Conservation (phyloP, 30 jellyfish, hydroid and myxozoan species). For the Catostylus mosaicus region DNA sequence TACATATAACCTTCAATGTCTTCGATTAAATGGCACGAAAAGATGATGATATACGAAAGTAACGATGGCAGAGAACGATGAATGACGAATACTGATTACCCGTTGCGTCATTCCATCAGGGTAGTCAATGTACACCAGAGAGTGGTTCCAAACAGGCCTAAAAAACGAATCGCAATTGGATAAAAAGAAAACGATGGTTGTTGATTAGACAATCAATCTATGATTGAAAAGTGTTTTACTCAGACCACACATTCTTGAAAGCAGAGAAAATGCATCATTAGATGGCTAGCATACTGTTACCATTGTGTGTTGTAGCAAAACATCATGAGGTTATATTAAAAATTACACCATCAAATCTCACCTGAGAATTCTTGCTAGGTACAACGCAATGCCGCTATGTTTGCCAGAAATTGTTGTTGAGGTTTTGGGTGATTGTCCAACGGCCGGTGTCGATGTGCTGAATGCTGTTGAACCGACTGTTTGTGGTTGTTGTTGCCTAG, state of each 20-base stretch:
- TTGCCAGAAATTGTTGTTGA: constrained; percentile 65
- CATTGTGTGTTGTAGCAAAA: neutral
- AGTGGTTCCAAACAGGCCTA: constrained; percentile 93
- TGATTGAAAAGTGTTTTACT: neutral
- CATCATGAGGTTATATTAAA: neutral
- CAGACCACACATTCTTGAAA: neutral
- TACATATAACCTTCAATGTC: no score
- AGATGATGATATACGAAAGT: no score
- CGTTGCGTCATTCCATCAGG: constrained; percentile 60
- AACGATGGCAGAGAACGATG: no score
- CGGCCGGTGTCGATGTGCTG: constrained; percentile 65
- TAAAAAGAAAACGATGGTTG: no score
- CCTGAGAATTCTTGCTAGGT: constrained; percentile 91
- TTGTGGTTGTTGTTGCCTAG: constrained; percentile 28
- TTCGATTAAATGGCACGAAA: no score
- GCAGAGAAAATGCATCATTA: no score
- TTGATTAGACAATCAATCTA: neutral
- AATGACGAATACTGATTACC: constrained; percentile 47
- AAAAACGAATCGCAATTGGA: no score
- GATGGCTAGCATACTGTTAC: no score
- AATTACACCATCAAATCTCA: neutral
- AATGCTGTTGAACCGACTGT: constrained; percentile 44
- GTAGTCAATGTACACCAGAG: constrained; percentile 46
- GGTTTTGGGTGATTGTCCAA: constrained; percentile 1
- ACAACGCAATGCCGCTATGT: constrained; percentile 80